Evolutionary conservation across 1,140 invertebrate genomes (phyloP).

Genomic region (Wasmannia auropunctata): DNA sequence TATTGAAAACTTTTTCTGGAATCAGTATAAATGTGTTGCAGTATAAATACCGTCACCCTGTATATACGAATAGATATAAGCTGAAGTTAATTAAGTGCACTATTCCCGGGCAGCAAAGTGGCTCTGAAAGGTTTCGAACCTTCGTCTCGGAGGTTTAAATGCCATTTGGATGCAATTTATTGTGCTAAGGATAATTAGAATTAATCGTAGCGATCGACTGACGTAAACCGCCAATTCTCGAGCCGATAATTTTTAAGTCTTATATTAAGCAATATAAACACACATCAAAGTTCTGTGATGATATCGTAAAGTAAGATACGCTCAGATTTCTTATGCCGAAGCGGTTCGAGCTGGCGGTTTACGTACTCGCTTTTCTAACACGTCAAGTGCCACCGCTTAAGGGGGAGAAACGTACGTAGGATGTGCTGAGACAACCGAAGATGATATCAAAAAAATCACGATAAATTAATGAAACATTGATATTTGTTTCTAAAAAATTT

Average conservation of each 20-base stretch:
- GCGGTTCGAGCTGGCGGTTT: constrained; percentile 27
- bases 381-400: constrained; percentile 47
- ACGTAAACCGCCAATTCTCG: constrained; percentile 48
- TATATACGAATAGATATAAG: constrained; percentile 40
- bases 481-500: not conserved
- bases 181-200: constrained; percentile 21
- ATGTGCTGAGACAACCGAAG: constrained; percentile 26
- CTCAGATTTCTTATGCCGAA: constrained; percentile 37
- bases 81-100: constrained; percentile 20
- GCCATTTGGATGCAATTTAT: constrained; percentile 48
- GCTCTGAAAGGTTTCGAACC: constrained; percentile 16
- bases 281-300: constrained; percentile 82
- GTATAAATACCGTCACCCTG: constrained; percentile 33
- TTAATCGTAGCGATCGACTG: constrained; percentile 20
- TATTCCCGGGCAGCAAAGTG: constrained; percentile 37
- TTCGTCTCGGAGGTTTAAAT: constrained; percentile 17
- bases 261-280: constrained; percentile 58
- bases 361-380: constrained; percentile 30
- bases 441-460: constrained; percentile 35
- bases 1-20: not conserved
- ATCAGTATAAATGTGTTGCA: not conserved
- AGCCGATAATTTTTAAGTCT: constrained; percentile 46
- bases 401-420: constrained; percentile 11
- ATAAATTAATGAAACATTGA: not conserved
- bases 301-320: constrained; percentile 73